Percentiles rank a stretch among this genome's conserved stretches.
Conservation (phyloP, 2,797 vertebrate genomes). For the Dryobates pubescens region DNA sequence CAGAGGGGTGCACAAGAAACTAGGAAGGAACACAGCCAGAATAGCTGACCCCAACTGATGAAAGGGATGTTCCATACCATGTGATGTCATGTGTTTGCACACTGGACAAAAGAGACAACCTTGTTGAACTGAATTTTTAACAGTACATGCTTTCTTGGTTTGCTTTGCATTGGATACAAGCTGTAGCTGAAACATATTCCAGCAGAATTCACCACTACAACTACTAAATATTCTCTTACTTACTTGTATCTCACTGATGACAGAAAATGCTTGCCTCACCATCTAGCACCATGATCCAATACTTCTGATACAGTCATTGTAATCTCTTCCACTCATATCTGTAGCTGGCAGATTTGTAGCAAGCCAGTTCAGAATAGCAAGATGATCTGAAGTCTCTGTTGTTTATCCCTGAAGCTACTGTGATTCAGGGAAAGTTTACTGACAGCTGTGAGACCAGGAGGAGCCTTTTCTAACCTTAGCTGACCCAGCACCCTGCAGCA, state of each 20-base stretch:
- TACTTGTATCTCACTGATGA: not conserved
- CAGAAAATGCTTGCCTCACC: not conserved
- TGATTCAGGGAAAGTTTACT: not conserved
- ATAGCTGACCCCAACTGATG: no score
- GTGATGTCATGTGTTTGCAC: not conserved
- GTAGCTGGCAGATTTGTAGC: not conserved
- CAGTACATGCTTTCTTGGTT: not conserved
- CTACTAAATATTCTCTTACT: not conserved
- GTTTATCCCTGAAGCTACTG: conserved; percentile 60
- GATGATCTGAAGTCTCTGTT: not conserved
- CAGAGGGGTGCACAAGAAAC: not conserved
- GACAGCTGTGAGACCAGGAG: conserved; percentile 31
- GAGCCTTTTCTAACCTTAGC: conserved; percentile 6
- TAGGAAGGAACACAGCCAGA: not conserved
- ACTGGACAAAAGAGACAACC: not conserved
- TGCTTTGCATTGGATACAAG: not conserved
- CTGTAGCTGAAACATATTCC: not conserved
- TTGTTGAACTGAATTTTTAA: not conserved
- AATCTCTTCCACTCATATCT: not conserved
- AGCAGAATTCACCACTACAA: not conserved
- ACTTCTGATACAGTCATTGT: not conserved
- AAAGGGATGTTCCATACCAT: not conserved
- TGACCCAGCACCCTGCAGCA: not conserved
- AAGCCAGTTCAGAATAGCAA: not conserved
- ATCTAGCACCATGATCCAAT: not conserved